Conservation (phyloP, 2,888 invertebrate genomes). For the Timandra comae region DNA sequence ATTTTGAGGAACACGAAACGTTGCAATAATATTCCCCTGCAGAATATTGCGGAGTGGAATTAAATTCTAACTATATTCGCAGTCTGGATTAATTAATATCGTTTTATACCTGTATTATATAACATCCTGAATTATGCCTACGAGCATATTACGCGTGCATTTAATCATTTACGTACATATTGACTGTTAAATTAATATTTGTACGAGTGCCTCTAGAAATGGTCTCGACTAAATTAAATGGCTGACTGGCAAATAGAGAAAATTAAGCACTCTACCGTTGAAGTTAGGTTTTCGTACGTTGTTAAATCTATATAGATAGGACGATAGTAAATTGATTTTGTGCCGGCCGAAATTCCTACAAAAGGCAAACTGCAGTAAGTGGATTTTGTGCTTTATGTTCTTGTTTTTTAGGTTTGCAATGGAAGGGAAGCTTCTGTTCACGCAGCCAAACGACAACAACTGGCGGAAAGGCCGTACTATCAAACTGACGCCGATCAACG, state of each 20-base stretch:
- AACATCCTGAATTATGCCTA: too few relatives aligned
- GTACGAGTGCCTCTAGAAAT: neutral
- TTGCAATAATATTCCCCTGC: constrained; percentile 25
- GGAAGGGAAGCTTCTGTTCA: constrained; percentile 91
- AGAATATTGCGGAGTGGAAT: constrained; percentile 21
- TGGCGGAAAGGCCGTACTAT: constrained; percentile 93
- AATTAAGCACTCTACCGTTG: constrained; percentile 11
- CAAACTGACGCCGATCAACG: constrained; percentile 91
- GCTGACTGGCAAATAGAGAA: constrained; percentile 16
- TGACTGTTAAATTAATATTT: too few relatives aligned
- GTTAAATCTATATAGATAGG: constrained; percentile 6
- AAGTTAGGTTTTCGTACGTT: constrained; percentile 9
- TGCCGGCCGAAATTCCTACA: constrained; percentile 8
- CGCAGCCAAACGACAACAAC: constrained; percentile 93
- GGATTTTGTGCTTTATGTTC: constrained; percentile 21
- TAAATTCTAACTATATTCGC: constrained; percentile 12
- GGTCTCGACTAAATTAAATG: constrained; percentile 9
- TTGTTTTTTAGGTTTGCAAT: constrained; percentile 82
- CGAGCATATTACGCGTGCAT: too few relatives aligned
- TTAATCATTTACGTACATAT: too few relatives aligned
- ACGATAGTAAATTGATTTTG: constrained; percentile 15
- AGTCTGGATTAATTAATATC: too few relatives aligned
- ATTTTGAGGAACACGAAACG: neutral
- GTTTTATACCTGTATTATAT: too few relatives aligned
- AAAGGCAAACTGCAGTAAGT: constrained; percentile 4